Conservation (phyloP, 2,888 invertebrate species). For the Plagodis pulveraria region DNA sequence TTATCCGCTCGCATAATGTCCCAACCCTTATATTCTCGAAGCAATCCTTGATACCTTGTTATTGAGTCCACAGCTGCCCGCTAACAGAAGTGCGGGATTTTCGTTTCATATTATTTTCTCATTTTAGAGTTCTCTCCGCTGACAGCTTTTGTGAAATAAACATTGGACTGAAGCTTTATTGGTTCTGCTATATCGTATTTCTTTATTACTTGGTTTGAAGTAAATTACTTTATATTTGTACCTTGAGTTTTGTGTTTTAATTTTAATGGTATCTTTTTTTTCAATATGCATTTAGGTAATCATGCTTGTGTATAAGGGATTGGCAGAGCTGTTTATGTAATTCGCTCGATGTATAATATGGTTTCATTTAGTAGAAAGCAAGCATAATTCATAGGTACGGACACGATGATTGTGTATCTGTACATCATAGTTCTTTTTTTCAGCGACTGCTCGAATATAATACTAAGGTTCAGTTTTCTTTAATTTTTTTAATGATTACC, state of each 20-base stretch:
- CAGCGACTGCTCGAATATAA: too few relatives aligned
- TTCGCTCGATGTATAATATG: too few relatives aligned
- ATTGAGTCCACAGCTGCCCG: constrained; percentile 17
- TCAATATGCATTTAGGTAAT: too few relatives aligned
- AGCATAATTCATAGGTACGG: too few relatives aligned
- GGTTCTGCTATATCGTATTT: constrained; percentile 11
- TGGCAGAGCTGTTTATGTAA: too few relatives aligned
- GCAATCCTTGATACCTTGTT: constrained; percentile 19
- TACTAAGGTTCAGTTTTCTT: too few relatives aligned
- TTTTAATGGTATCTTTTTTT: too few relatives aligned
- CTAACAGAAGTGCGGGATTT: constrained; percentile 16
- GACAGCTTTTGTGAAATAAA: constrained; percentile 15
- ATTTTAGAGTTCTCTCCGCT: constrained; percentile 12
- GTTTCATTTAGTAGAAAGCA: too few relatives aligned
- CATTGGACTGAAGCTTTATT: constrained; percentile 19
- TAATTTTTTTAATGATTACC: too few relatives aligned
- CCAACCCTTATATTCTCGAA: constrained; percentile 7
- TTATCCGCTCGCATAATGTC: background rate
- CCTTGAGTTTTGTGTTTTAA: background rate
- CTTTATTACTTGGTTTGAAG: constrained; percentile 2
- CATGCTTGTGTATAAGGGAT: too few relatives aligned
- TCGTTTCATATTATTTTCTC: constrained; percentile 25
- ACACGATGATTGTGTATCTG: too few relatives aligned
- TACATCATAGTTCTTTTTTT: too few relatives aligned
- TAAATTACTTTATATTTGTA: background rate